phyloP scores from a whole-genome alignment of 1,140 invertebrate genomes.

The Drosophila azteca region DNA sequence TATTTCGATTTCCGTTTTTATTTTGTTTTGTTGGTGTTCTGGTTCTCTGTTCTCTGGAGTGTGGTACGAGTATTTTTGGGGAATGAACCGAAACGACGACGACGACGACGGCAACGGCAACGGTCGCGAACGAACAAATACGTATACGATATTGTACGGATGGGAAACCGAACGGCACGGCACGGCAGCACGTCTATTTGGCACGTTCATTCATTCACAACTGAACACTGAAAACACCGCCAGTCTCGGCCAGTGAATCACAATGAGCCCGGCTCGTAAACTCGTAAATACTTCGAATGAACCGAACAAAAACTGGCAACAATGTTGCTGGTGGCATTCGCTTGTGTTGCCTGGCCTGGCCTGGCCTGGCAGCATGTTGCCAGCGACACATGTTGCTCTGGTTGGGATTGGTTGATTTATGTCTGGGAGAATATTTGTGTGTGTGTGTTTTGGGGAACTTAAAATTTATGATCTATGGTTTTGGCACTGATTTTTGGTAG shows the following conservation, averaged over 20 bases:
- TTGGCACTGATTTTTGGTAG: too few relatives aligned
- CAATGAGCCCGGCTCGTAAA: constrained; percentile 72
- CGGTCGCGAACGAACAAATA: too few relatives aligned
- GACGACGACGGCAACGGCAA: constrained; percentile 26
- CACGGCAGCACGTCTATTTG: constrained; percentile 79
- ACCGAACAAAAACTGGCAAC: constrained; percentile 43
- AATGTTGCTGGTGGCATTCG: constrained; percentile 15
- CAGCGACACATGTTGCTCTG: constrained; percentile 28
- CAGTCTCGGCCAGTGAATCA: constrained; percentile 41
- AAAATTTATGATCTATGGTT: too few relatives aligned
- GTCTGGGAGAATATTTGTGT: too few relatives aligned
- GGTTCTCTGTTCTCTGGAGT: constrained; percentile 37
- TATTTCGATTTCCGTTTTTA: constrained; percentile 36
- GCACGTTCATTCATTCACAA: constrained; percentile 83
- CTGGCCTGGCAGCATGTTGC: constrained; percentile 54
- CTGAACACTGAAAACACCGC: constrained; percentile 39
- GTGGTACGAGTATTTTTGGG: constrained; percentile 59
- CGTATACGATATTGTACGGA: too few relatives aligned
- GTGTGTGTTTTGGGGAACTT: too few relatives aligned
- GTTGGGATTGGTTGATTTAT: too few relatives aligned
- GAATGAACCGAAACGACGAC: constrained; percentile 53
- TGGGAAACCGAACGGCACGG: constrained; percentile 39
- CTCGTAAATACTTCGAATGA: constrained; percentile 18
- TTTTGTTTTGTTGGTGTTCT: constrained; percentile 29
- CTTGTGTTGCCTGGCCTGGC: neutral